phyloP scores from a whole-genome alignment of 2,797 vertebrate genomes.

The Rhynchonycteris naso region DNA sequence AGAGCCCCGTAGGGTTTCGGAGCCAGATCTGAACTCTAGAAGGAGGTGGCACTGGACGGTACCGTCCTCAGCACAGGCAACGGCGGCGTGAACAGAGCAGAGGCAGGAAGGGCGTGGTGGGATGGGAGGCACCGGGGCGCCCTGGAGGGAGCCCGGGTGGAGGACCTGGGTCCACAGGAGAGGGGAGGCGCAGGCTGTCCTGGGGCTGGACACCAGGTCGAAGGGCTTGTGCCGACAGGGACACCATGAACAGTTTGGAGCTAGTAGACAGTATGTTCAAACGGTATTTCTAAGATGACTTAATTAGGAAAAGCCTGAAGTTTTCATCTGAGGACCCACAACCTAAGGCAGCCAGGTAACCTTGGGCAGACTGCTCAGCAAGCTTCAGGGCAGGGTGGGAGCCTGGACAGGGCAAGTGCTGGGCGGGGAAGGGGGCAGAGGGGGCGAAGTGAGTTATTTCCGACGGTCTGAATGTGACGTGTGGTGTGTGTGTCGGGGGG shows the following conservation, averaged over 20 bases:
- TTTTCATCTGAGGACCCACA: background rate
- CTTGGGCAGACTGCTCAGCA: background rate
- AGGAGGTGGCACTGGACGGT: background rate
- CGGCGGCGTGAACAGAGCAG: rapidly evolving
- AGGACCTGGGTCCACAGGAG: too few relatives aligned
- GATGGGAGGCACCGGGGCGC: rapidly evolving
- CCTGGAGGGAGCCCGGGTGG: background rate
- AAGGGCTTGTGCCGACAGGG: background rate
- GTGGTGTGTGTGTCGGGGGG: background rate
- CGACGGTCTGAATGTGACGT: background rate
- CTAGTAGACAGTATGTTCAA: background rate
- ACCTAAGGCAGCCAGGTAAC: background rate
- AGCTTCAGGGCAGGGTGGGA: background rate
- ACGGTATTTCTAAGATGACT: background rate
- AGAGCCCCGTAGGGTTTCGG: background rate
- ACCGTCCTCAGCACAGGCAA: background rate
- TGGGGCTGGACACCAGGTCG: background rate
- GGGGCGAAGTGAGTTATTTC: background rate
- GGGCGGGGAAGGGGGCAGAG: background rate
- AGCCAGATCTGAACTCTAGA: background rate
- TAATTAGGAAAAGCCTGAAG: background rate
- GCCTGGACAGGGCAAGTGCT: background rate
- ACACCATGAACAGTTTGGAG: background rate
- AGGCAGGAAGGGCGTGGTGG: background rate
- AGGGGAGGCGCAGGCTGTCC: too few relatives aligned